Percentiles rank a stretch among this genome's conserved stretches.
Conservation (phyloP, 2,888 invertebrate genomes). For the Caenorhabditis sp. region DNA sequence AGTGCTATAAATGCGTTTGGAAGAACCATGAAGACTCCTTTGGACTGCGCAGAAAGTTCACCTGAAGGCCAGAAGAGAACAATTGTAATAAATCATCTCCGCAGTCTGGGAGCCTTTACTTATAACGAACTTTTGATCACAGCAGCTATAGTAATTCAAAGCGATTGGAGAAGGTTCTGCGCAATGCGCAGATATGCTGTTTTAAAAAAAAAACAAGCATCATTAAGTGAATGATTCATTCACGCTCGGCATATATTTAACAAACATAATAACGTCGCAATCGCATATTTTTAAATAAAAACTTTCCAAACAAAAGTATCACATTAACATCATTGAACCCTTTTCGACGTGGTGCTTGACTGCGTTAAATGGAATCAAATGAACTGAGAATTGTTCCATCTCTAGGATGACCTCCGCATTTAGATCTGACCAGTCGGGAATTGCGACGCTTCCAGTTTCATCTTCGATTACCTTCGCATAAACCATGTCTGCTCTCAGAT, state of each 20-base stretch:
- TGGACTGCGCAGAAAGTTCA: slow-evolving; percentile 66
- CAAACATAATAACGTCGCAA: too few species aligned
- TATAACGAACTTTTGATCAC: slow-evolving; percentile 27
- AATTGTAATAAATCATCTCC: slow-evolving; percentile 52
- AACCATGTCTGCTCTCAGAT: slow-evolving; percentile 61
- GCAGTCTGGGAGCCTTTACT: slow-evolving; percentile 51
- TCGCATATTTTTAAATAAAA: too few species aligned
- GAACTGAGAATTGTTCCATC: slow-evolving; percentile 69
- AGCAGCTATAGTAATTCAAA: slow-evolving; percentile 50
- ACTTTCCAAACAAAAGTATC: too few species aligned
- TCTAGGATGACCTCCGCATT: slow-evolving; percentile 67
- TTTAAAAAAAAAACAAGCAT: background rate
- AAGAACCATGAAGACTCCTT: slow-evolving; percentile 67
- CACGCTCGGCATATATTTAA: too few species aligned
- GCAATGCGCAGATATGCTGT: background rate
- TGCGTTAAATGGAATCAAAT: slow-evolving; percentile 74
- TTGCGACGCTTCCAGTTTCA: slow-evolving; percentile 65
- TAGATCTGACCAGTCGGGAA: slow-evolving; percentile 73
- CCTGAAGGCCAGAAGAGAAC: slow-evolving; percentile 6
- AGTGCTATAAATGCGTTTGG: slow-evolving; percentile 71
- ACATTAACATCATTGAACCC: slow-evolving; percentile 62
- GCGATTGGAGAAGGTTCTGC: slow-evolving; percentile 7
- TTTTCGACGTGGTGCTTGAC: slow-evolving; percentile 70
- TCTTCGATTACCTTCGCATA: slow-evolving; percentile 72
- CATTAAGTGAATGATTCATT: too few species aligned